phyloP scores from a whole-genome alignment of 64 coral and sea anemone genomes.

The Montipora efflorescens region DNA sequence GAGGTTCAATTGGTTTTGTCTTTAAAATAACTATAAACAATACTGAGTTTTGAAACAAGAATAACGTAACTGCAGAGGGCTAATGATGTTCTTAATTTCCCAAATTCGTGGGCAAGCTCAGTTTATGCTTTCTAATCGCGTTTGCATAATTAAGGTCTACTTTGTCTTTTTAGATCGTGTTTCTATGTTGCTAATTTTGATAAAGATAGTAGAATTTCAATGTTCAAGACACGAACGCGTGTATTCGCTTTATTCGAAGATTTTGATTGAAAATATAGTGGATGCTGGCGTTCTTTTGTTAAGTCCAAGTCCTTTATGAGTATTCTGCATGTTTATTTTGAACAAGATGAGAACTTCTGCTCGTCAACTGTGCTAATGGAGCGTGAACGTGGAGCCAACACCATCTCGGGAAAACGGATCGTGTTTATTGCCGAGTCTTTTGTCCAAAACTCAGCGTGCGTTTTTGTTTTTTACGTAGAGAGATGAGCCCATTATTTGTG shows the following conservation, averaged over 20 bases:
- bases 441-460: no score
- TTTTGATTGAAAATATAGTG: background rate
- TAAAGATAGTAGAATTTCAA: background rate
- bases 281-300: background rate
- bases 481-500: background rate
- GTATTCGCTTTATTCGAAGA: background rate
- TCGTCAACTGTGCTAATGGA: no score
- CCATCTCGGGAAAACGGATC: no score
- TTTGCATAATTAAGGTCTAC: background rate
- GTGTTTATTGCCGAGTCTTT: no score
- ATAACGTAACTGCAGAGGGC: background rate
- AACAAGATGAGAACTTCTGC: no score
- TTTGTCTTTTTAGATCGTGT: background rate
- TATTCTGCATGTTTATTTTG: no score
- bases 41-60: background rate
- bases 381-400: no score
- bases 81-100: background rate
- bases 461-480: background rate
- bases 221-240: background rate
- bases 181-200: background rate
- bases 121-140: background rate
- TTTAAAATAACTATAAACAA: background rate
- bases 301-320: no score
- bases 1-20: slow-evolving; percentile 24
- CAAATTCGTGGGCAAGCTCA: background rate